These are phyloP conservation scores for Polydesmus complanatus DNA, from an alignment of 2,888 invertebrate species.

Conservation along the genomic window DNA sequence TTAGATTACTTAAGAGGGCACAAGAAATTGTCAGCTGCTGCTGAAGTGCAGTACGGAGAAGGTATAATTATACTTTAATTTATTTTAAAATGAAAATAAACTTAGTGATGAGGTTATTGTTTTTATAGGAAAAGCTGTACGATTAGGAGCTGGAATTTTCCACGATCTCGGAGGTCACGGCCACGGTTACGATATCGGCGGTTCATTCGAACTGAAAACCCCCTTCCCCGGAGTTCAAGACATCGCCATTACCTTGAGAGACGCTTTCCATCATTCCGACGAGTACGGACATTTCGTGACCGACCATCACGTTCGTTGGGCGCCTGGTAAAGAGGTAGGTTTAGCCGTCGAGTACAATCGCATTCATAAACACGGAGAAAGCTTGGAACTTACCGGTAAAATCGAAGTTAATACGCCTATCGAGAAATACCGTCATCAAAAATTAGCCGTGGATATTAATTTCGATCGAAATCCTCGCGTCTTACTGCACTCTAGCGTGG, in stretches of 20 bases:
- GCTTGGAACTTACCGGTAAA: slow-evolving; percentile 7
- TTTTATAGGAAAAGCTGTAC: background rate
- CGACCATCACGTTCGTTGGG: slow-evolving; percentile 11
- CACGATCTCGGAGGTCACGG: slow-evolving; percentile 3
- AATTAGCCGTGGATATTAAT: background rate
- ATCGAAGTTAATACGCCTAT: slow-evolving; percentile 5
- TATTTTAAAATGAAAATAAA: background rate
- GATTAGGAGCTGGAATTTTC: background rate
- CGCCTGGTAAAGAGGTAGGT: slow-evolving; percentile 9
- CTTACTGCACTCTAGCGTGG: background rate
- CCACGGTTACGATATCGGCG: slow-evolving; percentile 11
- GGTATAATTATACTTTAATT: background rate
- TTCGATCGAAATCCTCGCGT: background rate
- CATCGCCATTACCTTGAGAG: slow-evolving; percentile 7
- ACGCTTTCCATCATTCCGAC: slow-evolving; percentile 6
- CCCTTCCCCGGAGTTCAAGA: slow-evolving; percentile 6
- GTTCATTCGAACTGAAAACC: slow-evolving; percentile 5
- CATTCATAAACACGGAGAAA: background rate
- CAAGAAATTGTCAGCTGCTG: slow-evolving; percentile 1
- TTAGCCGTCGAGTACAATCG: slow-evolving; percentile 6
- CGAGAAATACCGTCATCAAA: background rate
- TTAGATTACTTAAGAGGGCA: slow-evolving; percentile 5
- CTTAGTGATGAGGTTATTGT: background rate
- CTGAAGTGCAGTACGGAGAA: slow-evolving; percentile 2
- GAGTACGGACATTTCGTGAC: slow-evolving; percentile 4